These are phyloP conservation scores for Dolomedes plantarius DNA, from an alignment of 2,888 invertebrate genomes.

Conservation along the genomic window DNA sequence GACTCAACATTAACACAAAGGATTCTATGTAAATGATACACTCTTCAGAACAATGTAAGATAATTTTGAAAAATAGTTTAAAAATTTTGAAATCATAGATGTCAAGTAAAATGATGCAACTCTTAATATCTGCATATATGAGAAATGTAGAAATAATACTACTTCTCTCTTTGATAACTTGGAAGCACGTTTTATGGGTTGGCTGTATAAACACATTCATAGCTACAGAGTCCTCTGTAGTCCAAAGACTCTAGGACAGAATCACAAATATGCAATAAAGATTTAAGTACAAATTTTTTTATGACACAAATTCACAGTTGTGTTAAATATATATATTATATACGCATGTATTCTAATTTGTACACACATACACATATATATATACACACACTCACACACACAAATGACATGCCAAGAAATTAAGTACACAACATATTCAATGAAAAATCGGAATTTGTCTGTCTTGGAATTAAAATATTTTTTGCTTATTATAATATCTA, in stretches of 20 bases:
- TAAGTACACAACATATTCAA: not conserved
- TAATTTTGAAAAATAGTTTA: too few relatives aligned
- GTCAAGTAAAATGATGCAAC: too few relatives aligned
- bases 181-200: conserved; percentile 57
- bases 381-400: not conserved
- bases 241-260: conserved; percentile 20
- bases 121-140: too few relatives aligned
- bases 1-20: too few relatives aligned
- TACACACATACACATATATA: conserved; percentile 1
- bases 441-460: not conserved
- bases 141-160: too few relatives aligned
- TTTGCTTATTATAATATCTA: not conserved
- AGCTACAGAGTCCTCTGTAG: conserved; percentile 20
- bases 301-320: not conserved
- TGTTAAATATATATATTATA: not conserved
- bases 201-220: conserved; percentile 30
- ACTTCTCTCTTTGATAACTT: not conserved
- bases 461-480: not conserved
- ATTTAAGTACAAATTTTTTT: conserved; percentile 34
- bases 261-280: conserved; percentile 32
- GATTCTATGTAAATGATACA: too few relatives aligned
- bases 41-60: too few relatives aligned
- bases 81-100: too few relatives aligned
- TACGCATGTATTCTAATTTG: not conserved
- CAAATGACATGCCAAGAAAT: conserved; percentile 20